These are phyloP conservation scores for Oncorhynchus keta DNA, from an alignment of 2,113 vertebrate genomes.

Conservation along the genomic window DNA sequence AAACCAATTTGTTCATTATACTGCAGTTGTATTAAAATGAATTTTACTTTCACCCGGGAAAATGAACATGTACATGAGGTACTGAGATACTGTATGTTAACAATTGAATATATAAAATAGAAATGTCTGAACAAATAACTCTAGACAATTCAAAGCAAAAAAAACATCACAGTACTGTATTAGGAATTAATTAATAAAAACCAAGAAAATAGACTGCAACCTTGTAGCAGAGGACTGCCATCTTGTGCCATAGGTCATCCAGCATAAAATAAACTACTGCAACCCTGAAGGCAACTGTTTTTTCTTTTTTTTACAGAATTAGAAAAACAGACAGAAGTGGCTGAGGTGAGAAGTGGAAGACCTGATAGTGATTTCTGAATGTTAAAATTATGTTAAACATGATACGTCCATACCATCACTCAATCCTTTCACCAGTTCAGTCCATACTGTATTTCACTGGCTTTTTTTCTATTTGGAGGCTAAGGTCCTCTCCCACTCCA, in stretches of 20 bases:
- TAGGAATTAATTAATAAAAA: neutral
- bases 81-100: neutral
- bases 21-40: too few relatives aligned
- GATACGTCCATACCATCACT: neutral
- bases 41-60: neutral
- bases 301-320: neutral
- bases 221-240: slow-evolving; percentile 36
- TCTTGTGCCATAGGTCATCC: slow-evolving; percentile 26
- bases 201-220: slow-evolving; percentile 16
- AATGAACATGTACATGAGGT: neutral
- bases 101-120: neutral
- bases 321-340: neutral
- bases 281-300: slow-evolving; percentile 26
- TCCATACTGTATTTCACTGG: neutral
- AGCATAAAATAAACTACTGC: slow-evolving; percentile 19
- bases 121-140: neutral
- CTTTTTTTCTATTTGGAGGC: neutral
- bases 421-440: neutral
- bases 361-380: neutral
- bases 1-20: too few relatives aligned
- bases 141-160: neutral
- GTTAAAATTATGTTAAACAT: neutral
- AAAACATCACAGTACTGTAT: neutral
- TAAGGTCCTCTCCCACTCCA: slow-evolving; percentile 83
- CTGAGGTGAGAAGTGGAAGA: slow-evolving; percentile 1